These are phyloP conservation scores for Machaerirhynchus nigripectus DNA, from an alignment of 2,113 vertebrate species.

Conservation along the genomic window DNA sequence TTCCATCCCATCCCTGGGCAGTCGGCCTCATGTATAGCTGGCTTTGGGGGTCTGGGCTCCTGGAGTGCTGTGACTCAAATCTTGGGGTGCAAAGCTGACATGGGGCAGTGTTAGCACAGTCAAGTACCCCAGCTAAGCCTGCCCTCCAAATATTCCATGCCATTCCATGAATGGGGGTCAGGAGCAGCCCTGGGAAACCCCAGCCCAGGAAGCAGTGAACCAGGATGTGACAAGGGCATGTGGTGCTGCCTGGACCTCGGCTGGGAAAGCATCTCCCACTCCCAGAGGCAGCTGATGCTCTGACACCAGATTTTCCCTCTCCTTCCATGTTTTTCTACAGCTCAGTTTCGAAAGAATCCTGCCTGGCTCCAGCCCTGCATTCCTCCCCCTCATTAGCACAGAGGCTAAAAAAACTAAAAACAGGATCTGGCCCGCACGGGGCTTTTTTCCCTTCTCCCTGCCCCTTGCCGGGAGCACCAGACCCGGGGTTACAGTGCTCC, in stretches of 20 bases:
- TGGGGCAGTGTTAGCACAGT: not conserved
- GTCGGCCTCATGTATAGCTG: not conserved
- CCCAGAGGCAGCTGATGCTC: not conserved
- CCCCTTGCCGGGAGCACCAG: not conserved
- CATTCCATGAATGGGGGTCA: not conserved
- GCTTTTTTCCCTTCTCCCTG: not conserved
- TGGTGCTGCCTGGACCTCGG: not conserved
- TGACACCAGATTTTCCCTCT: not conserved
- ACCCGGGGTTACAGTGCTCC: not conserved
- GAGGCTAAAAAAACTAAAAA: slow-evolving; percentile 8
- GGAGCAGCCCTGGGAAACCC: not conserved
- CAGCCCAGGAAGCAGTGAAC: not conserved
- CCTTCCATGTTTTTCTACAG: slow-evolving; percentile 15
- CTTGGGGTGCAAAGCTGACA: accelerated
- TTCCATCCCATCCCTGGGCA: not conserved
- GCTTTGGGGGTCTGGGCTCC: not conserved
- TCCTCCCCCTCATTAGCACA: not conserved
- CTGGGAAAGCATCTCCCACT: not conserved
- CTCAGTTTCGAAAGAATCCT: slow-evolving; percentile 36
- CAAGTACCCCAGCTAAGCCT: not conserved
- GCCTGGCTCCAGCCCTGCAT: slow-evolving; percentile 16
- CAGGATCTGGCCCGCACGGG: not conserved
- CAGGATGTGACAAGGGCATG: accelerated
- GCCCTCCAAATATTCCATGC: not conserved
- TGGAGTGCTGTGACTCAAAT: not conserved